Evolutionary conservation across 2,113 vertebrate genomes (phyloP).

Genomic region (Eclectus roratus): DNA sequence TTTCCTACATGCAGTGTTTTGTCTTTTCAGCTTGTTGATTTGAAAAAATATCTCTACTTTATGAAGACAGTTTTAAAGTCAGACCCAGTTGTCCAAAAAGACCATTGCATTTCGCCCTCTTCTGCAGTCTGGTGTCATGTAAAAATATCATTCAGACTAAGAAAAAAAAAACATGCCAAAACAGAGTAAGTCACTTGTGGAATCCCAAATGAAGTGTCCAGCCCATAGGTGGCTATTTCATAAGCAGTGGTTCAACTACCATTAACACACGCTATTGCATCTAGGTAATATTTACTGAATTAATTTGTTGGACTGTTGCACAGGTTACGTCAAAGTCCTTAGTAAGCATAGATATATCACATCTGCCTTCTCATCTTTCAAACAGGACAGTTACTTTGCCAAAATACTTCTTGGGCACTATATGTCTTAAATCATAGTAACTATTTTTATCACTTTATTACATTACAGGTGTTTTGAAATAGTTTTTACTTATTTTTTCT

Average conservation of each 20-base stretch:
- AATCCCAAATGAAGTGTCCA: background rate
- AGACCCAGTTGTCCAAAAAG: background rate
- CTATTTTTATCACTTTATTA: background rate
- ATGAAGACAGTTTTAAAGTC: background rate
- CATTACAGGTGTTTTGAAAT: background rate
- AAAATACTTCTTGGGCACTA: background rate
- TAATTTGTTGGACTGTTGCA: rapidly evolving
- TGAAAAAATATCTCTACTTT: background rate
- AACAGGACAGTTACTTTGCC: background rate
- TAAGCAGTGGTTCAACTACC: background rate
- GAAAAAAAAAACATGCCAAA: background rate
- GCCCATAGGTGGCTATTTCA: background rate
- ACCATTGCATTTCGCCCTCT: background rate
- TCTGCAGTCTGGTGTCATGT: background rate
- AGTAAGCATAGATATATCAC: background rate
- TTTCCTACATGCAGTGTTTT: background rate
- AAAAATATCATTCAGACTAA: background rate
- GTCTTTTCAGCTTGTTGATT: background rate
- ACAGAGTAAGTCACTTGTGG: background rate
- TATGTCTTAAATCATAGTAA: background rate
- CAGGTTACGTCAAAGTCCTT: background rate
- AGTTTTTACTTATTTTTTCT: background rate
- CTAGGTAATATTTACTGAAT: background rate
- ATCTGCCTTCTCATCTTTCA: background rate
- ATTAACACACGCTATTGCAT: background rate